Percentiles rank a stretch among this genome's conserved stretches.
phyloP scores from a whole-genome alignment of 2,113 vertebrate genomes.

The Bagarius yarrelli region DNA sequence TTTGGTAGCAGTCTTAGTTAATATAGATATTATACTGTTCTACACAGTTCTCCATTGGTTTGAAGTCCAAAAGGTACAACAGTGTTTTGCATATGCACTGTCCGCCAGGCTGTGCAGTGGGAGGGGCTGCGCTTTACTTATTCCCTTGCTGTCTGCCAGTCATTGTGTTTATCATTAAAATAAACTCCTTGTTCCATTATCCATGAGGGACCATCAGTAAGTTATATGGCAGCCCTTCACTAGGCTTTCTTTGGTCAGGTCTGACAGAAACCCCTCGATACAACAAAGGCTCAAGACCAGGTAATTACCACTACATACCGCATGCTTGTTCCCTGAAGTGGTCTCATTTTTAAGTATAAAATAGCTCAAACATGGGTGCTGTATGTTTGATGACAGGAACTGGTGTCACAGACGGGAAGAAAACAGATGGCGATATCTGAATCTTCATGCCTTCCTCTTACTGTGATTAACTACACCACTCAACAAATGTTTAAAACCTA shows the following conservation, averaged over 20 bases:
- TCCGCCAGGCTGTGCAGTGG: constrained; percentile 47
- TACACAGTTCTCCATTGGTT: constrained; percentile 66
- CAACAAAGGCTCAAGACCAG: constrained; percentile 58
- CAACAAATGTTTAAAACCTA: constrained; percentile 72
- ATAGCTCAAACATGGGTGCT: constrained; percentile 61
- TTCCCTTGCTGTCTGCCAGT: constrained; percentile 68
- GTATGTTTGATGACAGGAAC: constrained; percentile 58
- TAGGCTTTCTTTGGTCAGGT: constrained; percentile 56
- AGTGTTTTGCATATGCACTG: constrained; percentile 71
- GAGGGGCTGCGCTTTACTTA: constrained; percentile 57
- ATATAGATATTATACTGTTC: constrained; percentile 69
- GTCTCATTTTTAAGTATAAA: constrained; percentile 64
- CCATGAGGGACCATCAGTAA: constrained; percentile 70
- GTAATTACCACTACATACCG: constrained; percentile 71
- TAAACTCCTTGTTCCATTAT: constrained; percentile 77
- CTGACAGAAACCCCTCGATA: constrained; percentile 58
- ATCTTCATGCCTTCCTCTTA: constrained; percentile 26
- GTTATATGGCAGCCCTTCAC: constrained; percentile 65
- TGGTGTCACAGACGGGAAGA: constrained; percentile 57
- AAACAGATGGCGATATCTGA: constrained; percentile 41
- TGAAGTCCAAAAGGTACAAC: constrained; percentile 55
- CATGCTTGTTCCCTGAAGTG: constrained; percentile 57
- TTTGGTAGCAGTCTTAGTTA: constrained; percentile 50
- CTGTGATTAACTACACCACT: constrained; percentile 47
- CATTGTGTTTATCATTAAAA: constrained; percentile 79